Percentiles rank a stretch among this genome's conserved stretches.
Evolutionary conservation across 2,113 vertebrate species (phyloP).

Genomic region (Oryzias melastigma): DNA sequence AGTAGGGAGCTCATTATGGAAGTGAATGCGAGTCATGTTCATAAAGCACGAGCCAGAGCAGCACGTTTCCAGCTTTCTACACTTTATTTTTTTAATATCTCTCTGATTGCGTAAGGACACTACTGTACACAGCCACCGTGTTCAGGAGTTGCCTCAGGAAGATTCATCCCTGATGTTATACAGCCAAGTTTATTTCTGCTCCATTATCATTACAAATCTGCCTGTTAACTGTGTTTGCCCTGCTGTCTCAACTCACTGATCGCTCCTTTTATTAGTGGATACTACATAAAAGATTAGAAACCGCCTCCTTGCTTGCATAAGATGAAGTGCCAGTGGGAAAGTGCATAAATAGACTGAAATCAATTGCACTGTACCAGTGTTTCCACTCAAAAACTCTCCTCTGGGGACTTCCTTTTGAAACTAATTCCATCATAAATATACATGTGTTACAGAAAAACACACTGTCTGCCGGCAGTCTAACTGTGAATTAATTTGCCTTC

Average conservation of each 20-base stretch:
- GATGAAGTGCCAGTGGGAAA: slow-evolving; percentile 72
- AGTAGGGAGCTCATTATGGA: slow-evolving; percentile 58
- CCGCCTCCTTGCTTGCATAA: slow-evolving; percentile 64
- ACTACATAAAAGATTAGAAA: slow-evolving; percentile 77
- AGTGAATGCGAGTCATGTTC: slow-evolving; percentile 41
- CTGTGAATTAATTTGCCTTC: slow-evolving; percentile 82
- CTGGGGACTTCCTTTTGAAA: slow-evolving; percentile 79
- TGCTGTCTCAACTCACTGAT: slow-evolving; percentile 70
- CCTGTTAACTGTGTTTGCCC: slow-evolving; percentile 73
- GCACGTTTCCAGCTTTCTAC: slow-evolving; percentile 40
- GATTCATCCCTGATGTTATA: slow-evolving; percentile 62
- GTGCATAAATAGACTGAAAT: slow-evolving; percentile 81
- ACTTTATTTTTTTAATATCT: slow-evolving; percentile 3
- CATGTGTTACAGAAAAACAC: slow-evolving; percentile 77
- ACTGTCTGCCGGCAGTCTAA: slow-evolving; percentile 72
- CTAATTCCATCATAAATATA: slow-evolving; percentile 84
- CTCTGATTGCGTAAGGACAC: slow-evolving; percentile 9
- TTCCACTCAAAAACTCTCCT: slow-evolving; percentile 80
- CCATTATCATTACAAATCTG: slow-evolving; percentile 76
- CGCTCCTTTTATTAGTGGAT: slow-evolving; percentile 77
- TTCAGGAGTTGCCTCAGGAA: slow-evolving; percentile 47
- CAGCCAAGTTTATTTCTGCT: slow-evolving; percentile 56
- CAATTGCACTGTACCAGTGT: slow-evolving; percentile 78
- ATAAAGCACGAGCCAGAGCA: slow-evolving; percentile 15
- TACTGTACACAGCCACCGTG: slow-evolving; percentile 18